Evolutionary conservation across 2,797 vertebrate species (phyloP).

Genomic region (Prionace glauca): DNA sequence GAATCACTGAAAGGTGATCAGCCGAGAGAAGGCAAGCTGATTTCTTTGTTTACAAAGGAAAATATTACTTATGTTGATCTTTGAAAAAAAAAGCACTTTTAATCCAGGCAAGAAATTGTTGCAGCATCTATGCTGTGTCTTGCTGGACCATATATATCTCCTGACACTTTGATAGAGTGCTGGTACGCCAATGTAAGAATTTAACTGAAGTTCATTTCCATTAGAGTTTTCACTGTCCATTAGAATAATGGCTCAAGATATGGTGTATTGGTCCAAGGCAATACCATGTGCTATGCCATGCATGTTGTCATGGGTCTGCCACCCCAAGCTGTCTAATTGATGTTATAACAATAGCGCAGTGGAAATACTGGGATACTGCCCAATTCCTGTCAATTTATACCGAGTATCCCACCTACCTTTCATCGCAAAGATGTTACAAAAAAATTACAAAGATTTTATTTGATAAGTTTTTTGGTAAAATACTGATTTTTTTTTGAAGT

Average conservation of each 20-base stretch:
- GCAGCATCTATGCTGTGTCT: not conserved
- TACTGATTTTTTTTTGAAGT: not conserved
- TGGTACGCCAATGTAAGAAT: not conserved
- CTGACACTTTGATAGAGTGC: not conserved
- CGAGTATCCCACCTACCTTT: no score
- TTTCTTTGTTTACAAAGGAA: not conserved
- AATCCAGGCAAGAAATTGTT: not conserved
- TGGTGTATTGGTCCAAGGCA: not conserved
- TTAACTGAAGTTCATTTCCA: not conserved
- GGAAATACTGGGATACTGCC: not conserved
- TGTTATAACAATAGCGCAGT: not conserved
- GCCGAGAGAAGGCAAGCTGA: not conserved
- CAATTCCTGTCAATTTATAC: not conserved
- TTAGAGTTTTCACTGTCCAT: not conserved
- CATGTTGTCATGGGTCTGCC: not conserved
- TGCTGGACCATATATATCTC: not conserved
- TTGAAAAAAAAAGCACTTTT: not conserved
- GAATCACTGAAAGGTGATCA: not conserved
- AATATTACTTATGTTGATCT: not conserved
- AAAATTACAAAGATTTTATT: not conserved
- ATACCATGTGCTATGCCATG: not conserved
- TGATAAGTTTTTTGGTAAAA: conserved; percentile 2
- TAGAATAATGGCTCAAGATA: not conserved
- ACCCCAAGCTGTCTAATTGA: not conserved
- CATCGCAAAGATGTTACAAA: not conserved